Evolutionary conservation across 2,113 vertebrate species (phyloP), one percentile per base, ranked within the genome.

Genomic region (Lasiurus borealis): DNA sequence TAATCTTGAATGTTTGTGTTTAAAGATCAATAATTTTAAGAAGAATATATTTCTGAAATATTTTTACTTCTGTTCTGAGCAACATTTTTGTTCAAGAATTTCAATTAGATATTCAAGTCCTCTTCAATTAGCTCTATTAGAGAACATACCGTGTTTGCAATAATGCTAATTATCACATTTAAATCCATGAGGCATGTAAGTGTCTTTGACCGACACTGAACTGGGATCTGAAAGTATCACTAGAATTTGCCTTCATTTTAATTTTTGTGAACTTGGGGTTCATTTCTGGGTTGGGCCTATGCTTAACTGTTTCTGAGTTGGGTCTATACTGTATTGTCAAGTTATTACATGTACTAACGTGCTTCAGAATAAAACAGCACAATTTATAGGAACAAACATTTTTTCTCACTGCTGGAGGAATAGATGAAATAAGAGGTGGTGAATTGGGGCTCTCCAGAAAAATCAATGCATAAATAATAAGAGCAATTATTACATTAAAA

Each of bases 31-130:
- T 66, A 25, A 40, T 92, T 44, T 50, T 77, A 81, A 25, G 6
- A 87, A 59, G 40, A 44, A 59, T 0, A 57, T 64, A 87, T 76
- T 81, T 90, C 64, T 76, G 52, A 91, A 88, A 75, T 93, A 75
- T 52, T 85, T 93, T 68, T 16, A 18, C 54, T 90, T 87, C 64
- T 81, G 5, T 75, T 88, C 18, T 69, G 25, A 76, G 18, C 15
- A 88, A 29, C 19, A 36, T 31, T 9, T n/a, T 90, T 64, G 25
- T 44, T 72, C 3, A 76, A 81, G 19, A 85, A 77, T 85, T 88
- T 85, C 36, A 80, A 78, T 57, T 36, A 93, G 34, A 72, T 64
- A 36, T 59, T 82, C 21, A 72, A 52, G 36, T 62, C 44, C 83
- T 85, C 80, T 9, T 84, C 52, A 93, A 9, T 57, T 50, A 83